Base-by-base conservation (phyloP, 1,140 invertebrate genomes). In the Diachasma alloeum region DNA sequence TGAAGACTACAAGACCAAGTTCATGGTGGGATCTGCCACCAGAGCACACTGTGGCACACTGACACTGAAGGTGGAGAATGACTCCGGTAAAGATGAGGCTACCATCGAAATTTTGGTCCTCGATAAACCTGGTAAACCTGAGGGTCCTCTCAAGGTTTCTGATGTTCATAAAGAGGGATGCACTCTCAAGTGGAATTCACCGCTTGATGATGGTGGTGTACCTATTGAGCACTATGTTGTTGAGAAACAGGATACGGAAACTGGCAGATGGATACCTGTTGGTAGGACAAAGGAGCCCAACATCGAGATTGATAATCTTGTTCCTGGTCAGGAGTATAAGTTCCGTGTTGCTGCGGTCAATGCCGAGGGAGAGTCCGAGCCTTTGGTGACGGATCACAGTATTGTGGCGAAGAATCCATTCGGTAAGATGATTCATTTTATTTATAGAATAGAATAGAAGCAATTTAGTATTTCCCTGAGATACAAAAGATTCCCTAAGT, bases 331-430 rank as follows among this genome's bases (percentile, higher is more conserved):
- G 82, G 97, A 98, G 87, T 99, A 99, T 89, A 97, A 98, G 90
- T 99, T 99, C 93, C 92, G 98, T 59, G 97, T 99, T 0, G 93
- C 94, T 15, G 98, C 98, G 74, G 97, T 99, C 3, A 99, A 99
- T 87, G 93, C 95, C 71, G 96, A 99, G 89, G 98, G 98, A 22
- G 95, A 96, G 86, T 98, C 97, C 4, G 96, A 98, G 84, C 97
- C 97, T 15, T 89, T 99, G 48, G 94, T 95, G 80, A 96, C 96
- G 5, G 94, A 96, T 59, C 93, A 96, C 78, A 93, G 95, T 17
- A 97, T 98, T 76, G 92, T 98, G 80, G 98, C 98, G 22, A 99
- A 99, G 90, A 98, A 99, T 96, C 97, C 97, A 82, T 99, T 97
- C 87, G 97, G 95, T 96, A 88, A 90, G 91, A 87, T 79, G 63